Evolutionary conservation across 2,797 vertebrate species (phyloP), one percentile per base, ranked within the genome.

Genomic region (Trematocara caparti): DNA sequence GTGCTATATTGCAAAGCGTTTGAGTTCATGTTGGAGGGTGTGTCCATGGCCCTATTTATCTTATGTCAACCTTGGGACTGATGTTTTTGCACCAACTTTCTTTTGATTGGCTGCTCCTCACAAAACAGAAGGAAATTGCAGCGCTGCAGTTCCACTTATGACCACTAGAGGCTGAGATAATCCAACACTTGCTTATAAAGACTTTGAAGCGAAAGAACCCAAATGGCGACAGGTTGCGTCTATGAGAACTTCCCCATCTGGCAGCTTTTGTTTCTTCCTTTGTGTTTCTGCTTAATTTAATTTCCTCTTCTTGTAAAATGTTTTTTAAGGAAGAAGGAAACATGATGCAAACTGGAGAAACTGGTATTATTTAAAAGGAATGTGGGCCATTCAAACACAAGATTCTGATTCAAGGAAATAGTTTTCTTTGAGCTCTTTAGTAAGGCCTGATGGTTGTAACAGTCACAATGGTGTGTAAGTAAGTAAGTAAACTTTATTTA

Each of bases 261-360:
- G 38, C 12, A 66, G 12, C 19, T 40, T 43, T 66, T 66, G 3
- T 24, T 66, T 66, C 0, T 40, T 64, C 3, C 12, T 66, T 43
- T 27, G 62, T 43, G 51, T 19, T 10, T 59, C 0, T 38, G 14
- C 4, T 51, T 6, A 15, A 8, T 69, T 6, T 7, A 66, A 43
- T 21, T 43, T 66, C 24, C 66, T 71, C 24, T 69, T 47, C 66
- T 12, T 5, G 24, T 71, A 71, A 47, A 71, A 11, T 19, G 17
- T 3, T n/a, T 24, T 19, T 27, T 6, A 72, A 73, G 43, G 73
- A 85, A 80, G 62, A 30, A 75, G 83, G 81, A 89, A 78, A 64
- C 0, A 3, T n/a, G 11, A 38, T 48, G n/a, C 38, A n/a, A 15
- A 11, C 47, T 21, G 19, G 81, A 83, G 11, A 76, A 85, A 84